Conservation (phyloP, 2,797 vertebrate species). For the Ptychadena robeensis region DNA sequence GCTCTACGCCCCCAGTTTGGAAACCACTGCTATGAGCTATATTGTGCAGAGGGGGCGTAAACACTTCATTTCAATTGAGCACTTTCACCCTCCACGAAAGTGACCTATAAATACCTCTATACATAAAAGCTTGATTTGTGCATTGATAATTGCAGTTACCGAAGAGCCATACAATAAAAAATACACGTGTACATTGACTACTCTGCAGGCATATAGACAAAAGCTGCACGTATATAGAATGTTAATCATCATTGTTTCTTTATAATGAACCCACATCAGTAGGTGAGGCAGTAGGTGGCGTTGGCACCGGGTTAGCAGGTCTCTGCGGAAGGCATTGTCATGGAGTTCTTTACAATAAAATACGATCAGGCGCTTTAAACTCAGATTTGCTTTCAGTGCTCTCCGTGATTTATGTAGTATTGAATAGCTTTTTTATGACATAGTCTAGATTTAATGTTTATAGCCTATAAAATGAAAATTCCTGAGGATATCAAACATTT, state of each 20-base stretch:
- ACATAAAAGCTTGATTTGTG: too few species aligned
- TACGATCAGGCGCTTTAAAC: slow-evolving; percentile 80
- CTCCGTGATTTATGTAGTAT: slow-evolving; percentile 81
- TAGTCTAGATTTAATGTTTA: slow-evolving; percentile 86
- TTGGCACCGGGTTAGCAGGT: slow-evolving; percentile 20
- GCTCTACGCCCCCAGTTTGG: too few species aligned
- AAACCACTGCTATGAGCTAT: too few species aligned
- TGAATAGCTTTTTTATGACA: slow-evolving; percentile 82
- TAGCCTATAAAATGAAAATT: slow-evolving; percentile 85
- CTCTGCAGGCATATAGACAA: not conserved
- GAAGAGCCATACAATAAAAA: not conserved
- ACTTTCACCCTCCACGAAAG: too few species aligned
- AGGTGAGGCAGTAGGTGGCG: not conserved
- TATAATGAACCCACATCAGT: not conserved
- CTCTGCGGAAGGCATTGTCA: slow-evolving; percentile 79
- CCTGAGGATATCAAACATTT: slow-evolving; percentile 81
- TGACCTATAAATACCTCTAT: too few species aligned
- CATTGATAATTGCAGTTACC: not conserved
- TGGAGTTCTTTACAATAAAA: slow-evolving; percentile 84
- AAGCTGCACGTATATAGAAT: not conserved
- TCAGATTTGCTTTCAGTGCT: slow-evolving; percentile 79
- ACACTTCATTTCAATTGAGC: too few species aligned
- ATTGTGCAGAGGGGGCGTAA: too few species aligned
- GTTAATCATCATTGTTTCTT: not conserved
- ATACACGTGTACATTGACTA: not conserved